Evolutionary conservation across 2,113 vertebrate species (phyloP), one percentile per base, ranked within the genome.

Genomic region (Grammomys surdaster): DNA sequence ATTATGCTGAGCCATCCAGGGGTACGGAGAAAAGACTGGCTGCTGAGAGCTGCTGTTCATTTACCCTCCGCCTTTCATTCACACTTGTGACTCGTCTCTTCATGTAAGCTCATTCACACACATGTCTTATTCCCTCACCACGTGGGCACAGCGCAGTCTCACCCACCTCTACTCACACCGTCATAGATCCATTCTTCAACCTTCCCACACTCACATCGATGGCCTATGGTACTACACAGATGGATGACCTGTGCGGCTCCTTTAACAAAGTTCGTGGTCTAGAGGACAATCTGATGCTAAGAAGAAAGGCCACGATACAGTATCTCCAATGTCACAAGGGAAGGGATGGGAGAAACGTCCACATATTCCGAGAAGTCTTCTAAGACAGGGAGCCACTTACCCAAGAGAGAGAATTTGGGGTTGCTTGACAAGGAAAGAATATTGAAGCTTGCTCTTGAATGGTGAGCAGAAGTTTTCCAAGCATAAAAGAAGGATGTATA

Each of bases 31-130:
- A 6, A 76, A 73, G 46, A 31, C 33, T 19, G 51, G 54, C 9
- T 46, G 48, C 7, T 43, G 12, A 48, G 51, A 58, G 43, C 48
- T 43, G 3, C 5, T n/a, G 54, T 17, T 58, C 24, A 22, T 17
- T n/a, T 33, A 14, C 5, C 31, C 5, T 5, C 58, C 26, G n/a
- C 12, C 58, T 54, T 72, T n/a, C 63, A 0, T 11, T 56, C 16
- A 54, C 31, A 2, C 28, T 87, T 80, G 14, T 72, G 40, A 7
- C 16, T 3, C 19, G 7, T 31, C 28, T 24, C 3, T 56, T 43
- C 3, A 0, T 26, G 13, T 11, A 13, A 0, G 12, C 5, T 56
- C 9, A 33, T 33, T 11, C 5, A 60, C 28, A 33, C 17, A 33
- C 26, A 11, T 17, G 22, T 69, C 69, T 56, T 9, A 0, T 33